A percentile compares a stretch with the other conserved stretches of the same genome.
phyloP scores from a whole-genome alignment of 2,888 invertebrate species.

The Dinocampus coccinellae region DNA sequence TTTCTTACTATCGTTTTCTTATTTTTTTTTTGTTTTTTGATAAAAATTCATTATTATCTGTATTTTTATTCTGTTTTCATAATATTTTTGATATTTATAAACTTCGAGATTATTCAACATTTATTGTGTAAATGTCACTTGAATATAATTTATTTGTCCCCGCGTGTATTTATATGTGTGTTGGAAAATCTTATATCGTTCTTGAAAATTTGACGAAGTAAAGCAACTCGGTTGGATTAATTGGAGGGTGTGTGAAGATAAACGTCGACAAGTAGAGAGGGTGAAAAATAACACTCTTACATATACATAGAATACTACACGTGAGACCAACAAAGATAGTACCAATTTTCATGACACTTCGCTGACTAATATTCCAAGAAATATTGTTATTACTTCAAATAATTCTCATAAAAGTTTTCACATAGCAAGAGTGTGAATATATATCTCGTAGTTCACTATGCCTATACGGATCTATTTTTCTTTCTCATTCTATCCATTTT shows the following conservation, averaged over 20 bases:
- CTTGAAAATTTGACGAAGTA: background rate
- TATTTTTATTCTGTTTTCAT: too few relatives aligned
- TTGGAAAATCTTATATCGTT: background rate
- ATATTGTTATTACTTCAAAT: conserved; percentile 62
- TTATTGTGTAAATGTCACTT: background rate
- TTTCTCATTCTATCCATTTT: background rate
- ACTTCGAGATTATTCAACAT: background rate
- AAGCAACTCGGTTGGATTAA: conserved; percentile 25
- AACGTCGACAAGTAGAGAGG: background rate
- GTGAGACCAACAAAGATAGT: background rate
- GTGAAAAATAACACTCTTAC: background rate
- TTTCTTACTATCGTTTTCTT: background rate
- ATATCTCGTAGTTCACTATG: too few relatives aligned
- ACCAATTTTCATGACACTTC: conserved; percentile 24
- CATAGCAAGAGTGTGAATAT: background rate
- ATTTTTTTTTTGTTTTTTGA: background rate
- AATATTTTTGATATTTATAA: too few relatives aligned
- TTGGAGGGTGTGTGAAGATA: conserved; percentile 13
- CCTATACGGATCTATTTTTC: too few relatives aligned
- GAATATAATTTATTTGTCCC: background rate
- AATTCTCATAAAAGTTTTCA: conserved; percentile 40
- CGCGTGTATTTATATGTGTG: too few relatives aligned
- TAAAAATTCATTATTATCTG: too few relatives aligned
- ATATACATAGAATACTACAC: background rate
- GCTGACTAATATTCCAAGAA: conserved; percentile 62